Base-by-base conservation (phyloP, 2,113 vertebrate genomes). In the Toxotes chatareus region DNA sequence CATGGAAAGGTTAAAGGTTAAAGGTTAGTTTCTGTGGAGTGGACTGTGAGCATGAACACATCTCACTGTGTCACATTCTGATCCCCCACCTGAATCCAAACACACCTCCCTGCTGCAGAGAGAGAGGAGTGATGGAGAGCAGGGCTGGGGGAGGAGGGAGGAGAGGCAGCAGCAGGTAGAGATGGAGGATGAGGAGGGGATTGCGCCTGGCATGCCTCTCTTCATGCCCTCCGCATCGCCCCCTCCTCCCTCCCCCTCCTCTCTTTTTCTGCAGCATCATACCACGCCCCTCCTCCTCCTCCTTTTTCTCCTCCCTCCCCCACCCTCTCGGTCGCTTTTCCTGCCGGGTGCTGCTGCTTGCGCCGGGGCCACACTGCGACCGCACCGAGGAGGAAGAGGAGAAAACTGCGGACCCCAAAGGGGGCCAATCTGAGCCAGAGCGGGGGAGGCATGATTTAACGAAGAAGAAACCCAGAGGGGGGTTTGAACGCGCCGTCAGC, bases 361-460 rank as follows among this genome's bases (percentile, higher is more conserved):
- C 88, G 87, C 88, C 89, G 90, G 91, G 91, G 89, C 91, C 91
- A 91, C 91, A 91, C 87, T 91, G 91, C 87, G 75, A 91, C 88
- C 91, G 88, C 91, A 87, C 86, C 82, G 80, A 89, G 73, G 86
- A 89, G 85, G 88, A 88, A 83, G 82, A 89, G 83, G 82, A 87
- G 73, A 23, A 79, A 70, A 76, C 75, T 73, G 79, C 73, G 81
- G 79, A 85, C 44, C 53, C 32, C 53, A 55, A 34, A 76, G 66
- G 85, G 79, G 86, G 61, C 47, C 78, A 85, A 66, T n/a, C 72
- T 34, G 80, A 89, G 69, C 70, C 77, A 40, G 68, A 83, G 74
- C 82, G 83, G 68, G 84, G 73, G 51, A 51, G 80, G 65, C 63
- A 31, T 69, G 16, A 51, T 7, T 34, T 34, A 65, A 53, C 60